Percentiles rank a stretch among this genome's conserved stretches.
phyloP scores from a whole-genome alignment of 2,888 invertebrate species.

The Terebella lapidaria region DNA sequence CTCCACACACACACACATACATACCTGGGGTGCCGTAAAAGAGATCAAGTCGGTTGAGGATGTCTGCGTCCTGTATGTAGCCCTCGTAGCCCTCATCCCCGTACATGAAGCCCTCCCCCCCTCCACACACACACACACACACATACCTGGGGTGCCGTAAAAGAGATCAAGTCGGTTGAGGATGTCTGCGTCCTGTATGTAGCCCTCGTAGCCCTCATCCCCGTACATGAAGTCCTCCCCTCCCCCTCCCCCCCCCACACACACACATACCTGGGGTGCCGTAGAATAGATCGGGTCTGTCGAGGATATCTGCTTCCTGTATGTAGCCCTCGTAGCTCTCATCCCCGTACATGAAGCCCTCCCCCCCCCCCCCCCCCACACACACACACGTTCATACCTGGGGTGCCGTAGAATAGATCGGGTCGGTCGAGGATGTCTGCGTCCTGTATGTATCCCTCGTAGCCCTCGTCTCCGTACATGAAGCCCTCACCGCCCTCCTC shows the following conservation, averaged over 20 bases:
- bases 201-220: conserved; percentile 43
- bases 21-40: conserved; percentile 37
- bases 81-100: conserved; percentile 43
- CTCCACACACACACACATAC: conserved; percentile 45
- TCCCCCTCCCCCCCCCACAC: no score
- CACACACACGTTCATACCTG: no score
- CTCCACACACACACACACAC: no score
- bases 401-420: conserved; percentile 45
- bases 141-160: conserved; percentile 32
- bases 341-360: conserved; percentile 44
- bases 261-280: conserved; percentile 25
- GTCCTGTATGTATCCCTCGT: conserved; percentile 49
- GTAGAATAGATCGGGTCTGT: conserved; percentile 49
- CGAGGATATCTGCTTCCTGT: conserved; percentile 50
- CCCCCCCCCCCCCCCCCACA: no score
- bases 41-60: conserved; percentile 48
- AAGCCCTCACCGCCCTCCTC: conserved; percentile 43
- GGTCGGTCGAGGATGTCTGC: conserved; percentile 50
- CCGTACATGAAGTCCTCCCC: conserved; percentile 46
- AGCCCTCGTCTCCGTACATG: conserved; percentile 44
- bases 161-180: conserved; percentile 49
- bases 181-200: conserved; percentile 51
- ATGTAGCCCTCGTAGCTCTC: conserved; percentile 46
- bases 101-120: conserved; percentile 46
- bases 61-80: conserved; percentile 50